A percentile compares a stretch with the other conserved stretches of the same genome.
These are phyloP conservation scores for Cephalotes varians DNA, from an alignment of 2,888 invertebrate genomes.

Conservation along the genomic window DNA sequence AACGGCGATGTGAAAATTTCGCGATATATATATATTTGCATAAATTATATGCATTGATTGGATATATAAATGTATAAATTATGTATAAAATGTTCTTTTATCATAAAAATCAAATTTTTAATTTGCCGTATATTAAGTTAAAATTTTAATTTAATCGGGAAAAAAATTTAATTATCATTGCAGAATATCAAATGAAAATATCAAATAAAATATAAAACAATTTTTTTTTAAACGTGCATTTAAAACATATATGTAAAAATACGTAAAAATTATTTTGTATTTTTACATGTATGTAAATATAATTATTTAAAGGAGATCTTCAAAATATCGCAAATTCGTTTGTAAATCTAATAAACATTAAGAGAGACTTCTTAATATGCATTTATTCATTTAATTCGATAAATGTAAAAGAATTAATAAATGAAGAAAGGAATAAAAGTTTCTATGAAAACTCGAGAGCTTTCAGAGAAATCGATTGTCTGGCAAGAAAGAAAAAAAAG, in stretches of 20 bases:
- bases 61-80: background rate
- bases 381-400: conserved; percentile 32
- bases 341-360: background rate
- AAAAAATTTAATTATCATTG: background rate
- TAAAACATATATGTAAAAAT: background rate
- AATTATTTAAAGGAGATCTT: background rate
- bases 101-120: background rate
- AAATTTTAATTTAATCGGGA: background rate
- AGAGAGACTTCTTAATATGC: conserved; percentile 6
- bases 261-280: background rate
- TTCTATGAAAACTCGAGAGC: background rate
- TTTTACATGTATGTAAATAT: background rate
- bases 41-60: background rate
- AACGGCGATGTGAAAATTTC: background rate
- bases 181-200: background rate
- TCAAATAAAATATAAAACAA: background rate
- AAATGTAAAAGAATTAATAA: conserved; percentile 14
- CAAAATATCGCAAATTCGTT: background rate
- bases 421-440: conserved; percentile 8
- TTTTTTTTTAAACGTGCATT: background rate
- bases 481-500: background rate
- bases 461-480: conserved; percentile 12
- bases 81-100: background rate
- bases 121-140: background rate
- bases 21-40: background rate